phyloP scores from a whole-genome alignment of 2,888 invertebrate species.

The Pammene aurita region DNA sequence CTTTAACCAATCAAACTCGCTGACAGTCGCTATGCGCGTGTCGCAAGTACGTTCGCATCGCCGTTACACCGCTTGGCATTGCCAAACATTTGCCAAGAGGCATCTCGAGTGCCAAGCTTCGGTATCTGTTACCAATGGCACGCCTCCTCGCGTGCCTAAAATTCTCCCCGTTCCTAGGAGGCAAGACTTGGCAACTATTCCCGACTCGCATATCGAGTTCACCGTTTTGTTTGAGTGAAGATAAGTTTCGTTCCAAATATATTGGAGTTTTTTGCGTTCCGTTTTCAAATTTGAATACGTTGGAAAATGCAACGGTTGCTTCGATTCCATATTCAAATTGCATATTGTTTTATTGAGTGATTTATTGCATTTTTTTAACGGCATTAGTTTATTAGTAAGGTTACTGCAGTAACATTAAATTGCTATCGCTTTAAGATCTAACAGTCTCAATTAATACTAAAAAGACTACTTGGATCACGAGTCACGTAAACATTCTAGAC shows the following conservation, averaged over 20 bases:
- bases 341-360: not conserved
- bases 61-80: constrained; percentile 56
- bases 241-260: constrained; percentile 63
- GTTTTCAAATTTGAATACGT: constrained; percentile 41
- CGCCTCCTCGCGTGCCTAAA: constrained; percentile 50
- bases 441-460: constrained; percentile 30
- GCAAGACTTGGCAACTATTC: constrained; percentile 70
- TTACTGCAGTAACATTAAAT: not conserved
- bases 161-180: constrained; percentile 49
- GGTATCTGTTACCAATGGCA: constrained; percentile 60
- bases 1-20: constrained; percentile 17
- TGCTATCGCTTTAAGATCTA: constrained; percentile 3
- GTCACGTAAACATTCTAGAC: constrained; percentile 40
- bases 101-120: constrained; percentile 67
- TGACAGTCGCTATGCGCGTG: constrained; percentile 29
- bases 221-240: constrained; percentile 71
- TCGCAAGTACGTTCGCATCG: constrained; percentile 62
- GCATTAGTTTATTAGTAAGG: not conserved
- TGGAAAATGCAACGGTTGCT: constrained; percentile 27
- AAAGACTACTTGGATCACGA: constrained; percentile 33
- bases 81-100: constrained; percentile 71
- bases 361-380: not conserved
- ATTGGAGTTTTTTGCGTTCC: constrained; percentile 66
- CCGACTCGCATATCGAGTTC: constrained; percentile 74
- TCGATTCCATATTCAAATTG: constrained; percentile 1